These are phyloP conservation scores for Phylloscopus trochilus DNA, from an alignment of 2,113 vertebrate species.

Conservation along the genomic window DNA sequence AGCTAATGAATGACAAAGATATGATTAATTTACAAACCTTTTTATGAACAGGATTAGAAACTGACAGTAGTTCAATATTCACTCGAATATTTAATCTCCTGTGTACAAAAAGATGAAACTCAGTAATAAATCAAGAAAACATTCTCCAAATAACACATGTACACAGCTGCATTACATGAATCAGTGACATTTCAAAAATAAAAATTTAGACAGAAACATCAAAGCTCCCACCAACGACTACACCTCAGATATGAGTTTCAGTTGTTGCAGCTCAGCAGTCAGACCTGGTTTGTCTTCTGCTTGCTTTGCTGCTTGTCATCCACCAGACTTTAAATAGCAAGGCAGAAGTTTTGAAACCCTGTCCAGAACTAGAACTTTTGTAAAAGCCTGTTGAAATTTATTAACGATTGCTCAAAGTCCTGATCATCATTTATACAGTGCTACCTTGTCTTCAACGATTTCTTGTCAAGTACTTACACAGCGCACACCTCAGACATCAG, in stretches of 20 bases:
- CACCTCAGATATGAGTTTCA: rapidly evolving
- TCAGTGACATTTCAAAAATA: background rate
- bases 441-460: background rate
- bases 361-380: background rate
- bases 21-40: slow-evolving; percentile 75
- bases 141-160: background rate
- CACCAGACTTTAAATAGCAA: background rate
- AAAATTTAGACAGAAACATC: background rate
- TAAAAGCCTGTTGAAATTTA: background rate
- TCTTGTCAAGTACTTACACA: background rate
- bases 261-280: background rate
- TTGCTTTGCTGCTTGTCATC: background rate
- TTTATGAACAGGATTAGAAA: slow-evolving; percentile 84
- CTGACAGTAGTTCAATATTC: slow-evolving; percentile 82
- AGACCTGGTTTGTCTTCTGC: rapidly evolving
- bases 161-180: background rate
- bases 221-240: background rate
- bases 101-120: slow-evolving; percentile 39
- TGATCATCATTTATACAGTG: background rate
- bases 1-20: background rate
- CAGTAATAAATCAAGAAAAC: background rate
- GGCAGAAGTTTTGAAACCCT: background rate
- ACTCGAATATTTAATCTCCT: slow-evolving; percentile 85
- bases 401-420: background rate
- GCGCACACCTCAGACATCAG: no score